Evolutionary conservation across 2,888 invertebrate species (phyloP).

Genomic region (Auanema freiburgensis): DNA sequence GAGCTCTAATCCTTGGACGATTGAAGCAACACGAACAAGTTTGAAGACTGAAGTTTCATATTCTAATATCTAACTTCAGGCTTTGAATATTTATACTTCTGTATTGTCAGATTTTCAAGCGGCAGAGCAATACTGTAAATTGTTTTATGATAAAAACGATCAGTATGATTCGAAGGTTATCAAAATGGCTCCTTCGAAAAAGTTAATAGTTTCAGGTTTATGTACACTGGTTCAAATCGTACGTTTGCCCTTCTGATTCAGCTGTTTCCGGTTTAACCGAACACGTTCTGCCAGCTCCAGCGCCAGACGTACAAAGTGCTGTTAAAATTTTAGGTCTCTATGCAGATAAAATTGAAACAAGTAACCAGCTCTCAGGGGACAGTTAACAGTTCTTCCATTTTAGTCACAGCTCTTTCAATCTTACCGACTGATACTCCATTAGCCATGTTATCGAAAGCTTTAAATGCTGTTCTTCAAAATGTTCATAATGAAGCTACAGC

Average conservation of each 20-base stretch:
- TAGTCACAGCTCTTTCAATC: constrained; percentile 73
- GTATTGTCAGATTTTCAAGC: constrained; percentile 80
- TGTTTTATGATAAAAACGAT: constrained; percentile 53
- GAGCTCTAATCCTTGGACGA: constrained; percentile 89
- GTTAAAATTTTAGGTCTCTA: constrained; percentile 80
- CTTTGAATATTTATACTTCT: constrained; percentile 86
- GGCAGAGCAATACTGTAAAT: constrained; percentile 80
- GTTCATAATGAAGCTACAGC: constrained; percentile 71
- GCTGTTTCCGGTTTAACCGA: constrained; percentile 25
- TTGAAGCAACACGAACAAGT: constrained; percentile 84
- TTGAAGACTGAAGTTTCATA: background rate
- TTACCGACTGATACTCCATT: constrained; percentile 82
- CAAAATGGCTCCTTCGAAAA: background rate
- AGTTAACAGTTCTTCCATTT: constrained; percentile 11
- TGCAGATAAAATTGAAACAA: constrained; percentile 81
- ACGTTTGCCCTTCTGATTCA: constrained; percentile 70
- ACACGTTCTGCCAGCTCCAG: constrained; percentile 63
- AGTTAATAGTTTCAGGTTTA: constrained; percentile 69
- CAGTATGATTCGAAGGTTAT: constrained; percentile 49
- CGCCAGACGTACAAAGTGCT: constrained; percentile 80
- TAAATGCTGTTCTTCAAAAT: constrained; percentile 78
- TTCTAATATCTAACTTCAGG: constrained; percentile 64
- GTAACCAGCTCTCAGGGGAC: constrained; percentile 60
- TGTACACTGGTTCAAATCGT: constrained; percentile 72
- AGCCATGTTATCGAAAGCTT: constrained; percentile 71